A percentile compares a stretch with the other conserved stretches of the same genome.
phyloP scores from a whole-genome alignment of 1,140 invertebrate genomes.

The Triops longicaudatus region DNA sequence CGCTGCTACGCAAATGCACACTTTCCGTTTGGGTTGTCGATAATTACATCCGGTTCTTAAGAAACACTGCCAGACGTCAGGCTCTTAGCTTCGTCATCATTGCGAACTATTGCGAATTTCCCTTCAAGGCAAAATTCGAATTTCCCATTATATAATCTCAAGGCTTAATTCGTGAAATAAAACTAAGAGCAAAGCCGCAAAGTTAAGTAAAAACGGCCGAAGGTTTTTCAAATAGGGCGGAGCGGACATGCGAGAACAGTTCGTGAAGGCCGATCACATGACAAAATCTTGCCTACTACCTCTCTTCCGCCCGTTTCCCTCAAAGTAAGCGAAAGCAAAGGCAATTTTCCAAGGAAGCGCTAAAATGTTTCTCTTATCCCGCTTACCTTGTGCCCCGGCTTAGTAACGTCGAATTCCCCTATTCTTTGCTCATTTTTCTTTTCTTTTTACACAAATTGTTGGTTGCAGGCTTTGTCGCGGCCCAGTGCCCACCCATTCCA shows the following conservation, averaged over 20 bases:
- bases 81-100: background rate
- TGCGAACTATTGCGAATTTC: background rate
- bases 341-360: background rate
- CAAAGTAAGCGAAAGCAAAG: background rate
- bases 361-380: background rate
- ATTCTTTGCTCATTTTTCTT: background rate
- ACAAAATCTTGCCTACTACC: background rate
- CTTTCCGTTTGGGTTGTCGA: background rate
- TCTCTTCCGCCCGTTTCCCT: background rate
- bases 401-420: background rate
- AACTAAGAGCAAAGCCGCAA: background rate
- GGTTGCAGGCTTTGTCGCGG: background rate
- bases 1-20: background rate
- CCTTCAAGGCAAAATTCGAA: background rate
- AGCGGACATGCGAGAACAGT: background rate
- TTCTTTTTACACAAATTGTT: background rate
- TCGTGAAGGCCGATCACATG: constrained; percentile 9
- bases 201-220: background rate
- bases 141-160: background rate
- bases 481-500: background rate
- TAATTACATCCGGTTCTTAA: constrained; percentile 8
- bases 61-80: background rate
- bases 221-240: background rate
- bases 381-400: background rate
- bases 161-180: background rate